These are phyloP conservation scores for Aphrophora alni DNA, from an alignment of 2,888 invertebrate species.

Conservation along the genomic window DNA sequence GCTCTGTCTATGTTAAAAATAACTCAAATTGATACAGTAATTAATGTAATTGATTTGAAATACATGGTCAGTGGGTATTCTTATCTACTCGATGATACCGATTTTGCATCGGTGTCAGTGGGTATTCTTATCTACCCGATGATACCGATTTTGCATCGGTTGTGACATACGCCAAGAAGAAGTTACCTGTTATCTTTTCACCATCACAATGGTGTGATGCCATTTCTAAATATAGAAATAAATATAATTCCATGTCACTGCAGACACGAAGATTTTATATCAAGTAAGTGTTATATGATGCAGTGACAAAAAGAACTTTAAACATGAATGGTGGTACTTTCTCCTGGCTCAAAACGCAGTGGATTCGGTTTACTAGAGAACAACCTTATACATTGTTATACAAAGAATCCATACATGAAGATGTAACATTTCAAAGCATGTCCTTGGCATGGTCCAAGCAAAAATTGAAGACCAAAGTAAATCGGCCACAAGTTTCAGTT, in stretches of 20 bases:
- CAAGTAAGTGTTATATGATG: too few species aligned
- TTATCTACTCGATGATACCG: conserved; percentile 18
- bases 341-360: conserved; percentile 22
- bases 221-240: background rate
- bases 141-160: conserved; percentile 9
- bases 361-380: background rate
- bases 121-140: too few species aligned
- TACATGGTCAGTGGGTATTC: conserved; percentile 14
- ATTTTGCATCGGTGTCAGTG: too few species aligned
- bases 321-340: background rate
- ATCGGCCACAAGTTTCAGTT: background rate
- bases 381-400: background rate
- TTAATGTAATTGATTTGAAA: background rate
- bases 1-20: background rate
- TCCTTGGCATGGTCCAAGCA: background rate
- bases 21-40: background rate
- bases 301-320: too few species aligned
- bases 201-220: background rate
- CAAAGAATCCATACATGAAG: conserved; percentile 11
- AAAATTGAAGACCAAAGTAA: background rate
- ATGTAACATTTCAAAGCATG: background rate
- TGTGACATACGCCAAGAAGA: background rate
- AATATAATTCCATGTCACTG: conserved; percentile 13
- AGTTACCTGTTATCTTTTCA: background rate
- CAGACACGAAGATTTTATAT: conserved; percentile 10